Base-by-base conservation (phyloP, 2,888 invertebrate species). In the Myathropa florea region DNA sequence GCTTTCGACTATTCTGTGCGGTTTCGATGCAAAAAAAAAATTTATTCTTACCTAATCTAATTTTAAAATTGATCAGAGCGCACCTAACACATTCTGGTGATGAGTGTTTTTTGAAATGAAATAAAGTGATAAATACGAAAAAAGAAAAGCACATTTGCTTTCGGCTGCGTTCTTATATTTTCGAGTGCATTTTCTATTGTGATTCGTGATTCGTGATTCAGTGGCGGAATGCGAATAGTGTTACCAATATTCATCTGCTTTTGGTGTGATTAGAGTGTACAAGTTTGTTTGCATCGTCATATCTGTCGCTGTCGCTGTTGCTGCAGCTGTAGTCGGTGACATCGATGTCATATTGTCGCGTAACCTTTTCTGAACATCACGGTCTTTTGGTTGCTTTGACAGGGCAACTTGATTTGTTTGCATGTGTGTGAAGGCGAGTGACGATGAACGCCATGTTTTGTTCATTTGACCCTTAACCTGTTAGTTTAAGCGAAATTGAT, bases 51-150 rank as follows among this genome's bases (percentile, higher is more conserved):
- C 86, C 83, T 86, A 86, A 86, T 82, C 86, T 86, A 86, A 86
- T 75, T 83, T 86, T 86, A 86, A 85, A 86, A 86, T 86, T 79
- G 73, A 86, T 86, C 86, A 86, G 78, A 83, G 78, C 70, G 55
- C 76, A 83, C 86, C 65, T 61, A 78, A 78, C 61, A 85, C 59
- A 77, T 71, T 78, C 21, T 67, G 76, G 64, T 76, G 83, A 84
- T 71, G 86, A 82, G 78, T 73, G 78, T 59, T 68, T 78, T 30
- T 55, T 28, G 36, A 55, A 77, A 53, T 26, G 53, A 81, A 70
- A 77, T 82, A 65, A 67, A 71, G 59, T 53, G 39, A 78, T 63
- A 79, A 78, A 67, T 57, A 64, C 79, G 55, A 61, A 61, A 68
- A 73, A 61, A 77, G 46, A 46, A 46, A 46, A 46, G n/a, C 46